Base-by-base conservation (phyloP, 2,113 vertebrate genomes). In the Lycaon pictus region DNA sequence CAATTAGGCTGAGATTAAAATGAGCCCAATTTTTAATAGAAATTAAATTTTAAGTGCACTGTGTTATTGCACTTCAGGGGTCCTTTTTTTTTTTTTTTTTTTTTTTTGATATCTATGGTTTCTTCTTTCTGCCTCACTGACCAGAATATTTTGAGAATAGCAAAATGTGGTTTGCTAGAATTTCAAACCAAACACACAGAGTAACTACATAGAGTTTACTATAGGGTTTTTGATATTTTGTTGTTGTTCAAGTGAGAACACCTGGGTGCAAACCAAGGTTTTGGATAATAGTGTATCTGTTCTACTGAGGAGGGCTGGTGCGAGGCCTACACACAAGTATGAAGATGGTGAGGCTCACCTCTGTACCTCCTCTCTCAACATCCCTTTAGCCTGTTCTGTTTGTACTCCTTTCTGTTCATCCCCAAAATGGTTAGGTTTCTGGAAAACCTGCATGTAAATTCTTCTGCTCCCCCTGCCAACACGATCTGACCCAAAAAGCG, bases 21-120 rank as follows among this genome's bases (percentile, higher is more conserved):
- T 25, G 3, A 96, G 37, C 35, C 74, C 17, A 63, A 25, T 85
- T 76, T 82, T 97, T 63, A 87, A 89, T 56, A 86, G 35, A 86
- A 92, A 94, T 89, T 55, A 43, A 82, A 92, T 55, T 94, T 67
- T 72, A 91, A 95, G 58, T 87, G 25, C 11, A 76, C 67, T 16
- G 37, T 55, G 29, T 48, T 35, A 67, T 9, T 74, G 25, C 7
- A 83, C 2, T 29, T 43, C 29, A 35, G 56, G n/a, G 63, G 11
- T 27, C 10, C 4, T 89, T 80, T 91, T 76, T 37, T 35, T 29
- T 63, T 63, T 13, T 13, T 43, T 43, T 37, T 35, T 29, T 63
- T 63, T 13, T 15, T 43, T 43, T 43, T 1, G 1, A 6, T 51
- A 29, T 77, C 43, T 77, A 7, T 86, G 60, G 20, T 72, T 93